Evolutionary conservation across 2,797 vertebrate genomes (phyloP), one percentile per base, ranked within the genome.

Genomic region (Serranus cabrilla): DNA sequence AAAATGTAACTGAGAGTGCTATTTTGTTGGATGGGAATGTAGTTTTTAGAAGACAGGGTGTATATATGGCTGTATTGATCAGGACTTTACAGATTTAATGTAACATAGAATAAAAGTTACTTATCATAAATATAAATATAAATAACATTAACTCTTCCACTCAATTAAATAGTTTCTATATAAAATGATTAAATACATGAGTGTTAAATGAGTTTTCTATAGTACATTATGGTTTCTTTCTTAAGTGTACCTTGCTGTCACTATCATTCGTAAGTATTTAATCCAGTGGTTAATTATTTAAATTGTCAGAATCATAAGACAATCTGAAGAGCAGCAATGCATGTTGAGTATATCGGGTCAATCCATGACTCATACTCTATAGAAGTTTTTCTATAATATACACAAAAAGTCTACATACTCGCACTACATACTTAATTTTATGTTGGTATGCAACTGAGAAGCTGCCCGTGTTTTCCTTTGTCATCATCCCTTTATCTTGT

Each of bases 401-500:
- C 27, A 27, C 27, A 27, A 27, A 27, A 27, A 27, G 27, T 27
- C 27, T 27, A 3, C 27, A 27, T 27, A 27, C 27, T 27, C 3
- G 3, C 27, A 27, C 27, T 27, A 27, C 27, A 27, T 27, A 27
- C 27, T 27, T 27, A 27, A n/a, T n/a, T n/a, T n/a, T 27, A 6
- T 27, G 27, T 27, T 27, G 6, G 27, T 6, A 27, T 27, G 27
- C 27, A 27, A 27, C 27, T 27, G 27, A n/a, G n/a, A n/a, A n/a
- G n/a, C n/a, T n/a, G 27, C 27, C 27, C 27, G 27, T 31, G 1
- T 65, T 62, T 39, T 47, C 49, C 62, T 81, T 54, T 21, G 18
- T 81, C 67, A 37, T 46, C 55, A 18, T 37, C 11, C 23, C 55
- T 73, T 58, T 12, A 59, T 63, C 56, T 68, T 21, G 49, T 27